Base-by-base conservation (phyloP, 30 jellyfish, hydroid and myxozoan species). In the Nemopilema nomurai region DNA sequence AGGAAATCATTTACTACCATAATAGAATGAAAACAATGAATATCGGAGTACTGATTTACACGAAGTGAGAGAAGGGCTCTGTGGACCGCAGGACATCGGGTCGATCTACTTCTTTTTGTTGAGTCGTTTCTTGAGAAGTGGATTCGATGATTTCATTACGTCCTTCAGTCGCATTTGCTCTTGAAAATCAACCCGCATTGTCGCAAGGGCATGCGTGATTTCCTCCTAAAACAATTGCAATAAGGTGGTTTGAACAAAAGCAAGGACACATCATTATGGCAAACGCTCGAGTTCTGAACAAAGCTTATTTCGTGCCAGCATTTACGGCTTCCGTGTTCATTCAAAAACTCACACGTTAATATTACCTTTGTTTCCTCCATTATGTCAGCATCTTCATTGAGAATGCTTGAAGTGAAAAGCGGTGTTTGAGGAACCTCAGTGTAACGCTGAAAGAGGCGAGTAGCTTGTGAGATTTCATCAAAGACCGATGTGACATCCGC, bases 381-480 rank as follows among this genome's bases (percentile, higher is more conserved):
- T 77, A 87, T 87, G 52, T 93, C 98, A 7, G 93, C 62, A 77
- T 93, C 98, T 77, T 93, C 98, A 27, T 93, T 89, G 20, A 93
- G 66, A 33, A 86, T 93, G 30, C 93, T 69, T 67, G 96, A 92
- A 8, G 98, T 93, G 80, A 57, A 90, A 27, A 93, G 76, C 1
- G 98, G 98, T 28, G 98, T 93, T 66, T 93, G 97, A 22, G 98
- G 98, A 51, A 93, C 98, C 25, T 88, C 96, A 52, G 98, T 87
- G 88, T 86, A 93, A 19, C 97, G 76, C 98, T 93, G 62, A 6
- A 57, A 81, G 29, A 64, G 49, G 68, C 69, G 19, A 41, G 57
- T 41, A 13, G 57, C 13, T 41, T 41, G 57, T 3, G 57, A 3
- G 13, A 3, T 41, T 41, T 41, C 6, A 41, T 41, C 57, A 41